Conservation (phyloP, 1,140 invertebrate species). For the Ceratoteleas bidentatus region DNA sequence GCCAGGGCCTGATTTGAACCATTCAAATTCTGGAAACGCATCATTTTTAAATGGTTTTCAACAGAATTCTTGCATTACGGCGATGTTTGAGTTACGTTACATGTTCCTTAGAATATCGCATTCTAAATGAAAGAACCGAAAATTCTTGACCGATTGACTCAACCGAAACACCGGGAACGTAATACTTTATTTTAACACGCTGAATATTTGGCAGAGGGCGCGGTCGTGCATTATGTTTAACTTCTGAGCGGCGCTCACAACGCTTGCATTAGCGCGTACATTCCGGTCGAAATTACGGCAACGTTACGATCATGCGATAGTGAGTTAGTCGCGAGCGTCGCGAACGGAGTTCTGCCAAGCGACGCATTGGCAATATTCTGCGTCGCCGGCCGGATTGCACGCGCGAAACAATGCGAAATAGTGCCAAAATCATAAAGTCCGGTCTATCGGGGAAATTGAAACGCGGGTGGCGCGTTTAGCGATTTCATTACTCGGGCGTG, state of each 20-base stretch:
- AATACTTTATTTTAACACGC: conserved; percentile 28
- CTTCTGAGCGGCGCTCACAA: conserved; percentile 37
- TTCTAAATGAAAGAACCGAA: too few species aligned
- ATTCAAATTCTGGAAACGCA: too few species aligned
- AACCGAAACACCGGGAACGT: background rate
- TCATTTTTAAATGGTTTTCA: too few species aligned
- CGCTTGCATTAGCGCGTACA: conserved; percentile 42
- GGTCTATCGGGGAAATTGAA: conserved; percentile 22
- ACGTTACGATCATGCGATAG: conserved; percentile 46
- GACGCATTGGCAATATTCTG: conserved; percentile 33
- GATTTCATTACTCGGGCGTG: background rate
- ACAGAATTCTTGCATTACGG: too few species aligned
- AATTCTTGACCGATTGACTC: too few species aligned
- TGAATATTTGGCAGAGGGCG: conserved; percentile 15
- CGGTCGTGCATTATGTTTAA: conserved; percentile 26
- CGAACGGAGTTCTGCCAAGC: conserved; percentile 22
- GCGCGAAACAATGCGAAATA: conserved; percentile 24
- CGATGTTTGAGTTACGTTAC: too few species aligned
- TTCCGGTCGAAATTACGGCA: conserved; percentile 26
- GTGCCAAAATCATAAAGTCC: conserved; percentile 44
- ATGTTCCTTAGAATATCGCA: too few species aligned
- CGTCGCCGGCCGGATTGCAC: conserved; percentile 5
- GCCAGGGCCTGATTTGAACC: too few species aligned
- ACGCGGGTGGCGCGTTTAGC: background rate
- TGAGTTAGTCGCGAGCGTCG: conserved; percentile 33